Conservation (phyloP, 2,888 invertebrate genomes). For the Scotopteryx bipunctaria region DNA sequence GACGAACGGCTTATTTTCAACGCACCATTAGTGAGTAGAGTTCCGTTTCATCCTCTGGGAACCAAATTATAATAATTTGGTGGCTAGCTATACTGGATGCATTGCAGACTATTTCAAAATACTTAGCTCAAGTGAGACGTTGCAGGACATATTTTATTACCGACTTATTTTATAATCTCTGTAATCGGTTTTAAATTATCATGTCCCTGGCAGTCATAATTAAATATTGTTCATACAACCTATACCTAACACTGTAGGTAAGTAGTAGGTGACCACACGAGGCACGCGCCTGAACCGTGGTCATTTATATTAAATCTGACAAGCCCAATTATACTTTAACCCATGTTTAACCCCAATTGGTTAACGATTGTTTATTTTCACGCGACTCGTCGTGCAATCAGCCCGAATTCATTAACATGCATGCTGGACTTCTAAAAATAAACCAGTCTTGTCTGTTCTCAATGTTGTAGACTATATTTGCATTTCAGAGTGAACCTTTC, state of each 20-base stretch:
- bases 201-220: no score
- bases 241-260: not conserved
- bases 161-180: no score
- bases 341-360: conserved; percentile 75
- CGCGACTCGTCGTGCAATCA: conserved; percentile 37
- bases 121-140: no score
- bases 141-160: no score
- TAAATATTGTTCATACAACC: no score
- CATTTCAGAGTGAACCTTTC: conserved; percentile 5
- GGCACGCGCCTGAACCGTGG: conserved; percentile 59
- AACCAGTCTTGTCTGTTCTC: not conserved
- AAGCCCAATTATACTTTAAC: conserved; percentile 71
- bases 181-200: no score
- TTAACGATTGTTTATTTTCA: conserved; percentile 59
- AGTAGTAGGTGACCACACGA: conserved; percentile 11
- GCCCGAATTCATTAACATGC: conserved; percentile 9
- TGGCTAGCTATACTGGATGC: no score
- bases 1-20: no score
- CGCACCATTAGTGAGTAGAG: no score
- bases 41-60: no score
- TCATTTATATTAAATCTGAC: conserved; percentile 58
- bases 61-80: no score
- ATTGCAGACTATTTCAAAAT: no score
- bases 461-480: conserved; percentile 1
- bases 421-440: conserved; percentile 11